phyloP scores from a whole-genome alignment of 64 coral and sea anemone species.

The Catalaphyllia jardinei region DNA sequence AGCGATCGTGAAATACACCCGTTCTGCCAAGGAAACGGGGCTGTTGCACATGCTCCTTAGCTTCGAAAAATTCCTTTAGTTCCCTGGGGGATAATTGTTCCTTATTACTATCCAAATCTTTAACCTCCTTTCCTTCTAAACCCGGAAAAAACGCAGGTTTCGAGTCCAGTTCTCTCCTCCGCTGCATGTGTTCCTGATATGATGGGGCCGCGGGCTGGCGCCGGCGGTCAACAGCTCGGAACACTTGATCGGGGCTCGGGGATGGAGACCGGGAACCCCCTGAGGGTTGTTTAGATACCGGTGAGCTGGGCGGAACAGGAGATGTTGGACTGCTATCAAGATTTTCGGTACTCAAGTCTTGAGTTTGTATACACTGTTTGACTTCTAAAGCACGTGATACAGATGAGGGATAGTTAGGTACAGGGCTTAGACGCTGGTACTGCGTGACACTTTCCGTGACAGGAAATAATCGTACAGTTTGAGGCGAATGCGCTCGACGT shows the following conservation, averaged over 20 bases:
- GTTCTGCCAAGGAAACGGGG: not conserved
- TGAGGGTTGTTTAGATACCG: constrained; percentile 37
- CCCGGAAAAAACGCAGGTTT: constrained; percentile 81
- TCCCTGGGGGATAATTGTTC: constrained; percentile 16
- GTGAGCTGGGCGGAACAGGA: constrained; percentile 19
- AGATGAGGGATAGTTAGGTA: constrained; percentile 54
- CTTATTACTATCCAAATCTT: constrained; percentile 21
- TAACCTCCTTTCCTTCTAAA: constrained; percentile 42
- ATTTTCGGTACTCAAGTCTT: constrained; percentile 50
- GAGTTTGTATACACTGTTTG: constrained; percentile 52
- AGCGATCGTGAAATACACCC: not conserved
- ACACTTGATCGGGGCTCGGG: constrained; percentile 87
- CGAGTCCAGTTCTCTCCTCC: constrained; percentile 54
- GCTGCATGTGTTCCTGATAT: constrained; percentile 97
- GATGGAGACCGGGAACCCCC: constrained; percentile 78
- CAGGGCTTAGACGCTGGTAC: constrained; percentile 58
- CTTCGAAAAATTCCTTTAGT: constrained; percentile 35
- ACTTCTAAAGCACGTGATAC: constrained; percentile 50
- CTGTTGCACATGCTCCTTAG: constrained; percentile 24
- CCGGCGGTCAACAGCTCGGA: constrained; percentile 87
- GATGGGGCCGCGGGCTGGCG: constrained; percentile 92
- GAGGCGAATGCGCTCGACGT: constrained; percentile 81
- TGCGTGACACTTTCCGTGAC: constrained; percentile 75
- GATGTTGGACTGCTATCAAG: constrained; percentile 52
- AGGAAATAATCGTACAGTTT: constrained; percentile 86